Percentiles rank a stretch among this genome's conserved stretches.
phyloP scores from a whole-genome alignment of 2,113 vertebrate genomes.

The Chroicocephalus ridibundus region DNA sequence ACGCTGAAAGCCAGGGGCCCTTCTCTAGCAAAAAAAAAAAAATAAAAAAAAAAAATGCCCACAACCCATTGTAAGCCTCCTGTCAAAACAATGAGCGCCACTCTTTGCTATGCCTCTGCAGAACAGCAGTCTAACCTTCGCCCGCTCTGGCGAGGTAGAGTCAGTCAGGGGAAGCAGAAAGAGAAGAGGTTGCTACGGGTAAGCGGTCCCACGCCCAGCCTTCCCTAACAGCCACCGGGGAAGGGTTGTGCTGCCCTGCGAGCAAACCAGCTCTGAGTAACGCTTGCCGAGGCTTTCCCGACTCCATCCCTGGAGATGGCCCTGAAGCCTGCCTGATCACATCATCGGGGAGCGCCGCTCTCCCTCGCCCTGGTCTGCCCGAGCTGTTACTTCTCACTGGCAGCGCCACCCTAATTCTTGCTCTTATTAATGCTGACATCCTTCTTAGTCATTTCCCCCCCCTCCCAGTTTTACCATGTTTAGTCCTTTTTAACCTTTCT shows the following conservation, averaged over 20 bases:
- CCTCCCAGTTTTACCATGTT: neutral
- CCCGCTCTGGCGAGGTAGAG: neutral
- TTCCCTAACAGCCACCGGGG: neutral
- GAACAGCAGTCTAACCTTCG: neutral
- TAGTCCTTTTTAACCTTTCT: conserved; percentile 44
- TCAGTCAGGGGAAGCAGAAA: neutral
- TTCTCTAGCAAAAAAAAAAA: neutral
- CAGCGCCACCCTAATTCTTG: neutral
- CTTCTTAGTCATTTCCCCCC: neutral
- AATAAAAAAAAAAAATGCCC: neutral
- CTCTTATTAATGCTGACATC: neutral
- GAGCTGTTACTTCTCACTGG: neutral
- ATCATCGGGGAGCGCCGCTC: neutral
- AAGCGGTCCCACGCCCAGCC: neutral
- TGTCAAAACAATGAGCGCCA: neutral
- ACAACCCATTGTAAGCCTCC: neutral
- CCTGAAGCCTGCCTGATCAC: neutral
- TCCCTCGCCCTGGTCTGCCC: neutral
- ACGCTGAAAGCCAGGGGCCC: neutral
- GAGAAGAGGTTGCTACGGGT: neutral
- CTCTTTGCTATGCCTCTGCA: neutral
- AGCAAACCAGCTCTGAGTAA: neutral
- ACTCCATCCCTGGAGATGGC: neutral
- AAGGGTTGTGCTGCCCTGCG: neutral
- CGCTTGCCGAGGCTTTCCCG: neutral